Base-by-base conservation (phyloP, 2,113 vertebrate species). In the Lamprologus speciosus region DNA sequence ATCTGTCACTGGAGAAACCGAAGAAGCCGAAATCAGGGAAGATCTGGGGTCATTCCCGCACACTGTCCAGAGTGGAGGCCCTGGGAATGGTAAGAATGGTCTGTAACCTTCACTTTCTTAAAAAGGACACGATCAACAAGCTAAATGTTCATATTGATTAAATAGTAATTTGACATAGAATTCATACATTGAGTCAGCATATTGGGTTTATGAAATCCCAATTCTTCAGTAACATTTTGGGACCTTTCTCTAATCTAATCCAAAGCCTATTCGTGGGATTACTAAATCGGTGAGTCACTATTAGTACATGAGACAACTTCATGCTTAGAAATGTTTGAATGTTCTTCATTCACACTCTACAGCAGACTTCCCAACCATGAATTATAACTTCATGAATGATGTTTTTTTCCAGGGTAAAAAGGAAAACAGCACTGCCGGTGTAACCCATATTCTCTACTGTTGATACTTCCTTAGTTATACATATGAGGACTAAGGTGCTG, bases 11-110 rank as follows among this genome's bases (percentile, higher is more conserved):
- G 0, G 97, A 98, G 93, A 98, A 98, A 84, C 97, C 98, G 1
- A 98, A 97, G 94, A 99, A 97, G 60, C 5, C 80, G 4, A 98
- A 96, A 70, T 93, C 84, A 23, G 97, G 96, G 55, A 98, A 95
- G 87, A 97, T 97, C 57, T 98, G 97, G 97, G 97, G 97, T 80
- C 98, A 97, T 85, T 97, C 60, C 88, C 98, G 96, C 81, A 98
- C 97, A 4, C 96, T 98, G 1, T 98, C 98, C 88, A 96, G 97
- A 91, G 97, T 98, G 0, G 97, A 98, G 94, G 96, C 96, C 9
- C 96, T 98, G 80, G 94, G 97, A 82, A 96, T 97, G 97, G 98
- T 97, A 95, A 93, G 95, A 75, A 54, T 42, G 51, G 6, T 75
- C 75, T 42, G 40, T 53, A 19, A 58, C 26, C 11, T 57, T 12